These are phyloP conservation scores for Caenorhabditis sinica DNA, from an alignment of 2,888 invertebrate genomes.

Conservation along the genomic window DNA sequence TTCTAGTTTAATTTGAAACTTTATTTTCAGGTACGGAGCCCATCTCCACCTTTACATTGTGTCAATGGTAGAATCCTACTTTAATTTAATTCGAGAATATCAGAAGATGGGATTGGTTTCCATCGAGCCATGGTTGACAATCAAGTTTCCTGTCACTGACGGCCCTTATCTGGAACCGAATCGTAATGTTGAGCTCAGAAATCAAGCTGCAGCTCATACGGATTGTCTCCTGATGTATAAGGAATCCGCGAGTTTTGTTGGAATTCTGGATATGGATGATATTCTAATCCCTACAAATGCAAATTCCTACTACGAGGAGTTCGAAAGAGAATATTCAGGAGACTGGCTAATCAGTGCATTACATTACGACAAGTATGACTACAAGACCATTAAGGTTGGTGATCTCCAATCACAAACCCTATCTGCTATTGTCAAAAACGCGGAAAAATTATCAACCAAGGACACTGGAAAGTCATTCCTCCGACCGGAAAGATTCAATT, in stretches of 20 bases:
- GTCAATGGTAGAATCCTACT: slow-evolving; percentile 67
- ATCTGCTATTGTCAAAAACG: slow-evolving; percentile 42
- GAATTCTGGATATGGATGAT: slow-evolving; percentile 72
- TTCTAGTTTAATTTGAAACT: not conserved
- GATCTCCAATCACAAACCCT: slow-evolving; percentile 32
- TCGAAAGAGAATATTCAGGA: slow-evolving; percentile 54
- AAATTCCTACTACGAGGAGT: slow-evolving; percentile 69
- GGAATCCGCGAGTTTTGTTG: slow-evolving; percentile 67
- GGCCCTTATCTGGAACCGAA: slow-evolving; percentile 70
- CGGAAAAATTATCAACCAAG: slow-evolving; percentile 38
- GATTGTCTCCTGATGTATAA: slow-evolving; percentile 73
- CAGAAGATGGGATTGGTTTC: slow-evolving; percentile 60
- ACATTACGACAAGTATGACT: slow-evolving; percentile 56
- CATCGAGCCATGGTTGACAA: slow-evolving; percentile 68
- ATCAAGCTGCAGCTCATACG: slow-evolving; percentile 72
- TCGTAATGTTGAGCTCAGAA: slow-evolving; percentile 69
- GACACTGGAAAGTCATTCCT: slow-evolving; percentile 58
- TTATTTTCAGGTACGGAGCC: slow-evolving; percentile 59
- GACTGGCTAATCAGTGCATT: slow-evolving; percentile 52
- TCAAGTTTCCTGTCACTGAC: slow-evolving; percentile 57
- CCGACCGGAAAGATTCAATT: slow-evolving; percentile 57
- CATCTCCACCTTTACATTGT: slow-evolving; percentile 68
- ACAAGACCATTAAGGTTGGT: slow-evolving; percentile 45
- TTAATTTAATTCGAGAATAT: slow-evolving; percentile 64
- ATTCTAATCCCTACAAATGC: slow-evolving; percentile 68